Evolutionary conservation across 2,888 invertebrate genomes (phyloP).

Genomic region (Drosophila kanekoi): DNA sequence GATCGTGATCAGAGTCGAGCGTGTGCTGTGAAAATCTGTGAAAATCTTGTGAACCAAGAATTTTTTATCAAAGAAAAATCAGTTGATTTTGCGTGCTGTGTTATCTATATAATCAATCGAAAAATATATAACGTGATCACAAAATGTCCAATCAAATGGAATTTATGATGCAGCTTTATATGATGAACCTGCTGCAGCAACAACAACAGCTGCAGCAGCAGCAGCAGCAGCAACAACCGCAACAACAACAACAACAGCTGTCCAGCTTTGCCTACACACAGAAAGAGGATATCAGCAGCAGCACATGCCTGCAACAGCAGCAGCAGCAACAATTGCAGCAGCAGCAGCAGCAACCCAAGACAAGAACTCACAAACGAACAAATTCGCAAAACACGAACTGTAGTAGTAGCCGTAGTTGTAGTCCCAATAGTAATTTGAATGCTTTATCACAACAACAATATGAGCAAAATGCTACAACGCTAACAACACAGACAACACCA

Average conservation of each 20-base stretch:
- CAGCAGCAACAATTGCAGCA: conserved; percentile 19
- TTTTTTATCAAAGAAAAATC: conserved; percentile 29
- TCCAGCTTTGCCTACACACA: conserved; percentile 53
- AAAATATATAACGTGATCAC: conserved; percentile 19
- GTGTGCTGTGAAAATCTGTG: conserved; percentile 19
- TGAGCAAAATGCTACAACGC: conserved; percentile 48
- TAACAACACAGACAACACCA: conserved; percentile 57
- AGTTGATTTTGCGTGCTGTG: conserved; percentile 36
- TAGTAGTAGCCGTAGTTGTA: conserved; percentile 85
- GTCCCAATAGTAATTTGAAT: conserved; percentile 84
- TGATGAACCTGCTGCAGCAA: conserved; percentile 84
- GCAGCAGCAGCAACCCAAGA: conserved; percentile 50
- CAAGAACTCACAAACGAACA: conserved; percentile 79
- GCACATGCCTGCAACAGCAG: conserved; percentile 49
- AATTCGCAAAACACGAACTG: conserved; percentile 83
- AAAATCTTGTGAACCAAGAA: conserved; percentile 42
- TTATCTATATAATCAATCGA: conserved; percentile 9
- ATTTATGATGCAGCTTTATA: conserved; percentile 83
- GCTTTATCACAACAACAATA: conserved; percentile 57
- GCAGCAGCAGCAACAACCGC: conserved; percentile 67
- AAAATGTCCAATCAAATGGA: conserved; percentile 84
- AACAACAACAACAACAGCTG: conserved; percentile 45
- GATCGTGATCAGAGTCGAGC: conserved; percentile 43
- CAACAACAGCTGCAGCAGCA: conserved; percentile 80
- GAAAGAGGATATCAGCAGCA: conserved; percentile 77